A percentile compares a stretch with the other conserved stretches of the same genome.
Evolutionary conservation across 2,888 invertebrate genomes (phyloP).

Genomic region (Drosophila mulleri): DNA sequence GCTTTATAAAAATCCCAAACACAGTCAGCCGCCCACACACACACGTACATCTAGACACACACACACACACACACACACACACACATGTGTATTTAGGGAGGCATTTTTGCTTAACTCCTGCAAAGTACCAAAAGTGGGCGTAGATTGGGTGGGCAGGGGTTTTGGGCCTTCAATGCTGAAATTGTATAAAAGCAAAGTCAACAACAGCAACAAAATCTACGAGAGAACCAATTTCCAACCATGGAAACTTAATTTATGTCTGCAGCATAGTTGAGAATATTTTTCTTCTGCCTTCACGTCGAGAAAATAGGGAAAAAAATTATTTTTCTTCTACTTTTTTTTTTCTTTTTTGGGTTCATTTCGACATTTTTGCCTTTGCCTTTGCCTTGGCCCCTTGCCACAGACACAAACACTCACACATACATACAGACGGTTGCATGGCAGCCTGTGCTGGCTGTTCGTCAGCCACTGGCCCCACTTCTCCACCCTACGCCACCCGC

Average conservation of each 20-base stretch:
- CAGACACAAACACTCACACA: conserved; percentile 3
- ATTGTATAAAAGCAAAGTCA: conserved; percentile 81
- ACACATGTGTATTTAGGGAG: conserved; percentile 55
- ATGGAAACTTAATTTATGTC: conserved; percentile 85
- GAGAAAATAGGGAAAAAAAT: conserved; percentile 67
- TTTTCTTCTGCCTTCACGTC: conserved; percentile 73
- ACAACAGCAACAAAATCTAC: conserved; percentile 69
- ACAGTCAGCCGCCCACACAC: conserved; percentile 40
- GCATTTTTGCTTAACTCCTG: conserved; percentile 73
- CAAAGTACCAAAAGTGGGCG: conserved; percentile 53
- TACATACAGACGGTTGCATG: conserved; percentile 54
- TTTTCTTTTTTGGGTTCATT: conserved; percentile 68
- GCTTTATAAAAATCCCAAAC: conserved; percentile 75
- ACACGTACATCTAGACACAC: too few relatives aligned
- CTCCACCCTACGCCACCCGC: background rate
- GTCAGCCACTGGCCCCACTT: background rate
- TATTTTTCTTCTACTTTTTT: conserved; percentile 42
- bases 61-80: conserved; percentile 19
- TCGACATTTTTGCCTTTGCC: conserved; percentile 69
- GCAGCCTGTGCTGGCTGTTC: conserved; percentile 46
- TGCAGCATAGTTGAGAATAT: conserved; percentile 84
- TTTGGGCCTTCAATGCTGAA: conserved; percentile 49
- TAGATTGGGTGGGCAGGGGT: conserved; percentile 7
- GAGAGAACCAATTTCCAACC: conserved; percentile 84
- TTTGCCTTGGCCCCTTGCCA: conserved; percentile 43